Conservation (phyloP, 2,113 vertebrate genomes). For the Muntiacus reevesi region DNA sequence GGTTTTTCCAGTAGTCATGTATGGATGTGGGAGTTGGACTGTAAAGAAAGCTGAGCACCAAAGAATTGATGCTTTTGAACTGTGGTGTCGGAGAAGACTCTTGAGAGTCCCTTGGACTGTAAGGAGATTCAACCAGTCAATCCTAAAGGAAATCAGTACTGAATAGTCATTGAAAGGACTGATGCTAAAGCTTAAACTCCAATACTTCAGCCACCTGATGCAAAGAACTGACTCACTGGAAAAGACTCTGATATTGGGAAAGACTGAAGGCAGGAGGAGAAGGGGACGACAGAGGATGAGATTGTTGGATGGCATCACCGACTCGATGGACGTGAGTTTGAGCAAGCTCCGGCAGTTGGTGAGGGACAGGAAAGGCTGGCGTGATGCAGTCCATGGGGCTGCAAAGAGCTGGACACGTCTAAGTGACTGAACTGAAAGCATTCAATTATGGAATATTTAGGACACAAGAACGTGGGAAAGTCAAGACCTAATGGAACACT, state of each 20-base stretch:
- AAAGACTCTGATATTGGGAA: neutral
- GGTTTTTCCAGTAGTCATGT: neutral
- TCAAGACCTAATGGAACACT: neutral
- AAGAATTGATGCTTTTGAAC: neutral
- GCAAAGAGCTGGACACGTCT: neutral
- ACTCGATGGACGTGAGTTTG: neutral
- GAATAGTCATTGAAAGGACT: neutral
- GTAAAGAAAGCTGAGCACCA: neutral
- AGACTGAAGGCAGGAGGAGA: neutral
- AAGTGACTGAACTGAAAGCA: neutral
- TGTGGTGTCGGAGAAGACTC: neutral
- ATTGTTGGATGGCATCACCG: neutral
- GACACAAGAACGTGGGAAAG: neutral
- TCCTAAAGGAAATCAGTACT: neutral
- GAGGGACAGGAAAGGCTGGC: no score
- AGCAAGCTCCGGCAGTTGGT: no score
- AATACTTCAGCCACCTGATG: neutral
- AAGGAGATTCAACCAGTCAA: neutral
- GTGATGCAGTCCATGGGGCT: neutral
- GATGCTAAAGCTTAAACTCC: neutral
- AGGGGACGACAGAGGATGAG: neutral
- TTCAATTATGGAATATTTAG: neutral
- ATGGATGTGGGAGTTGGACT: neutral
- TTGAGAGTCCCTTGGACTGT: neutral
- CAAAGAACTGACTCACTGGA: neutral